Conservation (phyloP, 2,888 invertebrate species). For the Nymphalis urticae region DNA sequence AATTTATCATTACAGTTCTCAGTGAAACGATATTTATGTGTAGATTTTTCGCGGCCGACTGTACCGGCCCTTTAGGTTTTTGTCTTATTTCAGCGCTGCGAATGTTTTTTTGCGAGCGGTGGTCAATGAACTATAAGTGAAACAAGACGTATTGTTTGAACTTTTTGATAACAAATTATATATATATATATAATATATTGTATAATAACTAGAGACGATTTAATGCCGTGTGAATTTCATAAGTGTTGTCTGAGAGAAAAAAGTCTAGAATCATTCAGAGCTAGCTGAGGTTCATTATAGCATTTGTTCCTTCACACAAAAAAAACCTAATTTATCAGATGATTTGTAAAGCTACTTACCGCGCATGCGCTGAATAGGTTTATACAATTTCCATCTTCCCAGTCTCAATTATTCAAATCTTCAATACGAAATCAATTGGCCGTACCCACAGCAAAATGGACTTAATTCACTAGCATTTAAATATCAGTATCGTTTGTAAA, state of each 20-base stretch:
- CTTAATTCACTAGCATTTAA: slow-evolving; percentile 24
- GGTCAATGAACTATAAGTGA: neutral
- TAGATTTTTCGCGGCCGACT: neutral
- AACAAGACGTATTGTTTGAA: neutral
- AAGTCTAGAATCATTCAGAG: neutral
- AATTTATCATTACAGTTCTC: too few species aligned
- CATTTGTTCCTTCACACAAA: neutral
- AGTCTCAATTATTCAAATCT: slow-evolving; percentile 38
- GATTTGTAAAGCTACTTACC: slow-evolving; percentile 18
- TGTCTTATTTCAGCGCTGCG: neutral
- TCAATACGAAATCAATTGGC: slow-evolving; percentile 32
- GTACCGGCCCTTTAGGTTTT: neutral
- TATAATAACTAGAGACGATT: too few species aligned
- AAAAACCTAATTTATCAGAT: neutral
- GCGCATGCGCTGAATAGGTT: slow-evolving; percentile 33
- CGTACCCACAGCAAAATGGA: slow-evolving; percentile 26
- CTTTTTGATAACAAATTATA: neutral
- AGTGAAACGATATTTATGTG: neutral
- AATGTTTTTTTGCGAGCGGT: neutral
- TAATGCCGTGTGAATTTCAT: neutral
- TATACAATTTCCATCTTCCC: slow-evolving; percentile 35
- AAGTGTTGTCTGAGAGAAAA: neutral
- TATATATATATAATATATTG: too few species aligned
- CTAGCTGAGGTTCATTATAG: neutral
- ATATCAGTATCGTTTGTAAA: slow-evolving; percentile 25